Base-by-base conservation (phyloP, 2,797 vertebrate species). In the Arnoldichthys spilopterus region DNA sequence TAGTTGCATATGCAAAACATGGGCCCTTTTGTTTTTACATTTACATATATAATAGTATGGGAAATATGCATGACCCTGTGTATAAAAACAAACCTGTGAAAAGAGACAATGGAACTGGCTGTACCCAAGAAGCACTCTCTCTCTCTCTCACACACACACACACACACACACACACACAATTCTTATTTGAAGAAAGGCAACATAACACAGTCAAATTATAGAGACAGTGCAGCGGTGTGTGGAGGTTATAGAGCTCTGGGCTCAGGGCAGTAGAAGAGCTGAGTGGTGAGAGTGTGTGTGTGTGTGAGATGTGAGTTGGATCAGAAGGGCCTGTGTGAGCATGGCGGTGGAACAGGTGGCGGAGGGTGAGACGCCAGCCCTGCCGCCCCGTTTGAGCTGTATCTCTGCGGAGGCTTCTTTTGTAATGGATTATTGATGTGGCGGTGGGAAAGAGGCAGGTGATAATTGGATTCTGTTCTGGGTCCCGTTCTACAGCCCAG, bases 381-480 rank as follows among this genome's bases (percentile, higher is more conserved):
- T 54, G 43, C 32, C 6, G 62, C 56, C 69, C 53, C 72, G 62
- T 79, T 79, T 62, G 59, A 83, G 66, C 26, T 53, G 64, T 62
- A 67, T 83, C 81, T 85, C 82, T 83, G 68, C 53, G 67, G 85
- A 82, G 76, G 83, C 79, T 80, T 83, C 79, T 76, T 78, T 83
- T 92, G 83, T 93, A 92, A 94, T 93, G 87, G 90, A 92, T 90
- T 93, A 94, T 93, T 92, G 92, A 94, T 93, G 92, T 81, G 73
- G 83, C 85, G 68, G 84, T 86, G 87, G 76, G 86, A 88, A 88
- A 87, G 89, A 91, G 89, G 84, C 88, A 86, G 89, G 89, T 78
- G 89, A 92, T 93, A 93, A 94, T 94, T 94, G 91, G 89, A 94
- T 94, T 93, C 91, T 89, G 84, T 88, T 91, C 89, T 84, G 87